Percentiles rank a stretch among this genome's conserved stretches.
Evolutionary conservation across 2,113 vertebrate genomes (phyloP).

Genomic region (Propithecus coquereli): DNA sequence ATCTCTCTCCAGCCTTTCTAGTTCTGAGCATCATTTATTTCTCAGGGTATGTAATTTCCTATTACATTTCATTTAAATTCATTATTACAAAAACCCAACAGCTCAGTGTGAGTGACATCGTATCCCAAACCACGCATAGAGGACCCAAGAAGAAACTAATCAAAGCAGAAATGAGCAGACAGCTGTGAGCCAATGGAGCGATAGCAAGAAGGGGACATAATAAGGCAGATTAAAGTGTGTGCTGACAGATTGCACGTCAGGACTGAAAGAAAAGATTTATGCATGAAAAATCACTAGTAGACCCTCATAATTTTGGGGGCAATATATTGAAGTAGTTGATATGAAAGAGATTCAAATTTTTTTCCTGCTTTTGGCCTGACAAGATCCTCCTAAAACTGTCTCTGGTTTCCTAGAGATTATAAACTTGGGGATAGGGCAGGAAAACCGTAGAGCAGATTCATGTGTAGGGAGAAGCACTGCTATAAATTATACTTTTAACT

Average conservation of each 20-base stretch:
- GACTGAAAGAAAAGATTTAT: not conserved
- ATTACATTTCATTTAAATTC: conserved; percentile 11
- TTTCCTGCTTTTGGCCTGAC: not conserved
- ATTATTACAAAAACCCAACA: not conserved
- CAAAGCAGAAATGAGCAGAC: conserved; percentile 37
- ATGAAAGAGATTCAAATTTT: not conserved
- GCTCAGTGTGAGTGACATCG: not conserved
- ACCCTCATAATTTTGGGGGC: not conserved
- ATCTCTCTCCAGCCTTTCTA: not conserved
- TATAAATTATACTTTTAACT: conserved; percentile 39
- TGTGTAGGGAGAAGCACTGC: not conserved
- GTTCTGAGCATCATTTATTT: conserved; percentile 6
- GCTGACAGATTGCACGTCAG: conserved; percentile 48
- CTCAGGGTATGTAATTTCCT: not conserved
- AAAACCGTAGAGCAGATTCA: not conserved
- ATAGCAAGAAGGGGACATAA: not conserved
- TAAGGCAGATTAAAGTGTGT: conserved; percentile 8
- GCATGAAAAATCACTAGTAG: not conserved
- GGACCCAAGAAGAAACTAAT: conserved; percentile 32
- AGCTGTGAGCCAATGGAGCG: conserved; percentile 40
- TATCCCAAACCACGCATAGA: conserved; percentile 13
- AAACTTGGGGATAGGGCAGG: not conserved
- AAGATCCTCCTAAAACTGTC: not conserved
- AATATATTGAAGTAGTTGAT: conserved; percentile 20
- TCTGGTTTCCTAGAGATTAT: not conserved